phyloP scores from a whole-genome alignment of 2,797 vertebrate species.

The Austrolebias charrua region DNA sequence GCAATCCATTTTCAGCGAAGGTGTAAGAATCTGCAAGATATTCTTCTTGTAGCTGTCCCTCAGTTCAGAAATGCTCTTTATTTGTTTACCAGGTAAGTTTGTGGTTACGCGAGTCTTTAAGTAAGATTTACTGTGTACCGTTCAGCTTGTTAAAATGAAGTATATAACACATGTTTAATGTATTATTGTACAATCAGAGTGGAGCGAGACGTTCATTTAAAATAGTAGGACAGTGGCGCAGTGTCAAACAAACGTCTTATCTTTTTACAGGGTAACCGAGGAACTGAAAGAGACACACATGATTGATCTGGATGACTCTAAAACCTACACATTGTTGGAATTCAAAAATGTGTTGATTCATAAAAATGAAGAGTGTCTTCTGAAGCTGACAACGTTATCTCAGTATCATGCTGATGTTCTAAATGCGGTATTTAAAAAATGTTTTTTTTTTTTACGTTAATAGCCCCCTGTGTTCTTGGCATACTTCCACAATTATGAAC shows the following conservation, averaged over 20 bases:
- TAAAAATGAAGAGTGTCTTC: slow-evolving; percentile 55
- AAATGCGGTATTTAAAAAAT: slow-evolving; percentile 64
- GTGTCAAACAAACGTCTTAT: neutral
- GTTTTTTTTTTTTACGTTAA: neutral
- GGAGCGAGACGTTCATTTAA: too few species aligned
- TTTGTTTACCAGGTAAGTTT: slow-evolving; percentile 75
- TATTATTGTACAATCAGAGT: too few species aligned
- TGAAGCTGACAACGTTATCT: slow-evolving; percentile 69
- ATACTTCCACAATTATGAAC: too few species aligned
- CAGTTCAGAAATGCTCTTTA: slow-evolving; percentile 81
- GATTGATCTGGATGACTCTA: slow-evolving; percentile 72
- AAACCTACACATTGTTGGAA: slow-evolving; percentile 71
- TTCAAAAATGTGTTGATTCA: slow-evolving; percentile 65
- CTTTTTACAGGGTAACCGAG: slow-evolving; percentile 74
- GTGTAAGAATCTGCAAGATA: slow-evolving; percentile 54
- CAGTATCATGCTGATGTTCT: slow-evolving; percentile 65
- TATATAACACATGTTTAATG: too few species aligned
- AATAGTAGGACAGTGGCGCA: neutral
- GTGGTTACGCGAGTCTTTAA: neutral
- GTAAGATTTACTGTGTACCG: too few species aligned
- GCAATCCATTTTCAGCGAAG: slow-evolving; percentile 49
- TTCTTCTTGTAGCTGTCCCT: slow-evolving; percentile 77
- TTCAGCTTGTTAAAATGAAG: too few species aligned
- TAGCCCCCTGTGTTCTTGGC: neutral
- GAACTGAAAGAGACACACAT: slow-evolving; percentile 74